Percentiles rank a stretch among this genome's conserved stretches.
Evolutionary conservation across 2,797 vertebrate genomes (phyloP).

Genomic region (Brotula barbata): DNA sequence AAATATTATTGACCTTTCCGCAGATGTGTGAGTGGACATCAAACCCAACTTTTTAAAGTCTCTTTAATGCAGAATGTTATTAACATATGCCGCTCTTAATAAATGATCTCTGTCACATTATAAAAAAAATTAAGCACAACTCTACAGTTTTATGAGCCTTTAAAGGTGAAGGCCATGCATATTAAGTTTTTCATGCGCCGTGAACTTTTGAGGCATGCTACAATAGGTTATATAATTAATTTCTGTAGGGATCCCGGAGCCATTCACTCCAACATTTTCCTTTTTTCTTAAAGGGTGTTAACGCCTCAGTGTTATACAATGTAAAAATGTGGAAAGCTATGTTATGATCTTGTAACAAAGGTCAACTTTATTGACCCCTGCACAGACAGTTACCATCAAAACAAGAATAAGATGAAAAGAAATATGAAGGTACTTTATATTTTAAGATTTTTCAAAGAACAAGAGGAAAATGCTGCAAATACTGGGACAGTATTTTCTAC

Average conservation of each 20-base stretch:
- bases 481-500: not conserved
- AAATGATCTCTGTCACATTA: conserved; percentile 90
- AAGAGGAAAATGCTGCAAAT: not conserved
- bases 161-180: conserved; percentile 93
- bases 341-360: conserved; percentile 30
- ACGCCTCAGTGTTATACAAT: conserved; percentile 19
- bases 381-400: conserved; percentile 10
- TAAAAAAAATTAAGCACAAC: conserved; percentile 93
- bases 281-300: conserved; percentile 34
- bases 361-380: conserved; percentile 29
- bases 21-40: conserved; percentile 59
- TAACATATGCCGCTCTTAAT: conserved; percentile 93
- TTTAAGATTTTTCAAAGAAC: not conserved
- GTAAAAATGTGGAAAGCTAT: conserved; percentile 30
- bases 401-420: not conserved
- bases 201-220: conserved; percentile 93
- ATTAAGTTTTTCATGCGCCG: conserved; percentile 91
- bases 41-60: conserved; percentile 70
- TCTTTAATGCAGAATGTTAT: conserved; percentile 67
- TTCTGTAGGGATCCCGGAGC: conserved; percentile 78
- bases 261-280: conserved; percentile 53
- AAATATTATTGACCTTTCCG: conserved; percentile 82
- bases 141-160: conserved; percentile 90
- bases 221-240: conserved; percentile 91
- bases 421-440: not conserved